Percentiles rank a stretch among this genome's conserved stretches.
phyloP scores from a whole-genome alignment of 2,888 invertebrate species.

The Asteroscopus sphinx region DNA sequence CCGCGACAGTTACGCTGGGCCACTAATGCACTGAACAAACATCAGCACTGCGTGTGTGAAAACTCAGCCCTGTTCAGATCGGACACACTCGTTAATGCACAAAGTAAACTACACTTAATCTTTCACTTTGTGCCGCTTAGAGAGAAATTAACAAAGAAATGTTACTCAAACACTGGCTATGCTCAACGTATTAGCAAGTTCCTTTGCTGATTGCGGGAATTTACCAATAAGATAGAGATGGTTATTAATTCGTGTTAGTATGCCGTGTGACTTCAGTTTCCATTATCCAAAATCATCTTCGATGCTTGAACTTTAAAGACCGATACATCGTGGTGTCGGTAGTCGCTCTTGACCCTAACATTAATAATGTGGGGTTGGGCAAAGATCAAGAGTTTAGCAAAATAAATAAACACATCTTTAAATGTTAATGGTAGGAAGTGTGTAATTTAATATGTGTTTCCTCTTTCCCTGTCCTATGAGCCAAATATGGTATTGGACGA shows the following conservation, averaged over 20 bases:
- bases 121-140: slow-evolving; percentile 85
- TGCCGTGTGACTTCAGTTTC: slow-evolving; percentile 66
- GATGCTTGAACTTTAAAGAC: slow-evolving; percentile 43
- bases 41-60: slow-evolving; percentile 79
- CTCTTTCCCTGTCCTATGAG: no score
- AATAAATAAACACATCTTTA: slow-evolving; percentile 60
- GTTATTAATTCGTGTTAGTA: slow-evolving; percentile 69
- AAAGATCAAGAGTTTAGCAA: slow-evolving; percentile 46
- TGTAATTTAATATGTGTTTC: no score
- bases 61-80: slow-evolving; percentile 82
- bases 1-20: slow-evolving; percentile 78
- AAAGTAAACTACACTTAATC: slow-evolving; percentile 82
- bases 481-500: no score
- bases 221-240: slow-evolving; percentile 59
- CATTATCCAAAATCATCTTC: slow-evolving; percentile 13
- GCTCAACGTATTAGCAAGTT: slow-evolving; percentile 72
- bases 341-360: slow-evolving; percentile 50
- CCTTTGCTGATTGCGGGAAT: slow-evolving; percentile 71
- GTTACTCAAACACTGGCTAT: slow-evolving; percentile 74
- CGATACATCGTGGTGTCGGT: slow-evolving; percentile 19
- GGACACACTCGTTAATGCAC: slow-evolving; percentile 77
- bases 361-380: slow-evolving; percentile 49
- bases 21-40: slow-evolving; percentile 79
- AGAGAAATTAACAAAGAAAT: slow-evolving; percentile 83
- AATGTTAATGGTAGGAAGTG: no score